A percentile compares a stretch with the other conserved stretches of the same genome.
Evolutionary conservation across 2,797 vertebrate genomes (phyloP).

Genomic region (Cyclura pinguis): DNA sequence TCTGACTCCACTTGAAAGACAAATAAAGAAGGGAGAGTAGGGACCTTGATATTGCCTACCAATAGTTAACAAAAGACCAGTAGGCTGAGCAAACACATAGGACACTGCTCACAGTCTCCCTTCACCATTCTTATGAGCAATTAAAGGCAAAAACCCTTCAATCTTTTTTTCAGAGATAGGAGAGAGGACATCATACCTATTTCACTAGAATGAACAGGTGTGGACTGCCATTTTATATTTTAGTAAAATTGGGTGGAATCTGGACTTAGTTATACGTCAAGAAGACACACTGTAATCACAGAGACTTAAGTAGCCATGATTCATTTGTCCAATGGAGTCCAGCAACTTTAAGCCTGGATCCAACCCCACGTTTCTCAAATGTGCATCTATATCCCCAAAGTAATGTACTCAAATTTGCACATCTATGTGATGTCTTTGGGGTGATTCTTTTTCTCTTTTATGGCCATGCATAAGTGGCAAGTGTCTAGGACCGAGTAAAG

Average conservation of each 20-base stretch:
- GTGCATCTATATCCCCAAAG: neutral
- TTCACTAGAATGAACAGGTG: neutral
- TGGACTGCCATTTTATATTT: neutral
- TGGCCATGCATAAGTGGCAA: neutral
- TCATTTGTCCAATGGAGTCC: neutral
- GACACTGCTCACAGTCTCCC: too few relatives aligned
- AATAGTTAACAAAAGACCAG: neutral
- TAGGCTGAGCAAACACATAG: too few relatives aligned
- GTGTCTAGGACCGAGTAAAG: neutral
- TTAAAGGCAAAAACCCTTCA: too few relatives aligned
- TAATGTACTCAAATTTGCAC: neutral
- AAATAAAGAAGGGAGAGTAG: neutral
- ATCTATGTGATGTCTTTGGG: neutral
- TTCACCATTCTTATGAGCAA: too few relatives aligned
- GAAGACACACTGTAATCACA: neutral
- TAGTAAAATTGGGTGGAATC: neutral
- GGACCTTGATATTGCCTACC: neutral
- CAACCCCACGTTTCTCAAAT: neutral
- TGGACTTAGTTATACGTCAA: neutral
- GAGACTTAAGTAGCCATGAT: neutral
- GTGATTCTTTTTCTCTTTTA: neutral
- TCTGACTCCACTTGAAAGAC: too few relatives aligned
- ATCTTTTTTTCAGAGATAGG: too few relatives aligned
- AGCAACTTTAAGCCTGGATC: neutral
- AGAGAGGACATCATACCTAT: too few relatives aligned